These are phyloP conservation scores for Agriopis marginaria DNA, from an alignment of 2,888 invertebrate genomes.

Conservation along the genomic window DNA sequence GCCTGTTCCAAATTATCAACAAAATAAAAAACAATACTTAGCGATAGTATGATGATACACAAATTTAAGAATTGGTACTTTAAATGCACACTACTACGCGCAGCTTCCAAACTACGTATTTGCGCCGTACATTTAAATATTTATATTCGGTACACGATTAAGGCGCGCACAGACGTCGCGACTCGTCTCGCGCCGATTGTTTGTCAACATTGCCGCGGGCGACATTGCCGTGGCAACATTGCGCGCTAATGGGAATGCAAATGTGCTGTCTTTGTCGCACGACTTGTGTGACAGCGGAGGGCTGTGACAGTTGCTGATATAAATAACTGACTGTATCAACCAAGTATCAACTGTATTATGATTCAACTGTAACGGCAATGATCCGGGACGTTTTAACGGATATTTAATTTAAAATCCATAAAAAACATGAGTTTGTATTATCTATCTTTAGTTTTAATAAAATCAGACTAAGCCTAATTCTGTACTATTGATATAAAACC, in stretches of 20 bases:
- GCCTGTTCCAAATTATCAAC: no score
- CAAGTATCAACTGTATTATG: no score
- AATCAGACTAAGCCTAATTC: no score
- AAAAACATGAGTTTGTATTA: background rate
- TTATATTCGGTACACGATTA: conserved; percentile 23
- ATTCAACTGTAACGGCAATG: background rate
- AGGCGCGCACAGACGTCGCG: conserved; percentile 27
- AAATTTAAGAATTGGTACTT: no score
- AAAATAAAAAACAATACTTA: no score
- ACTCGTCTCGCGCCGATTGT: conserved; percentile 21
- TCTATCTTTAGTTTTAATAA: background rate
- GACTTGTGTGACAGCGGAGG: background rate
- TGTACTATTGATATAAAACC: no score
- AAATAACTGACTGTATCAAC: background rate
- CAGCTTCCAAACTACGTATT: background rate
- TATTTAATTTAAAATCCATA: no score
- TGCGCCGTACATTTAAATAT: conserved; percentile 6
- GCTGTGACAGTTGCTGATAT: conserved; percentile 3
- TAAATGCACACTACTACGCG: conserved; percentile 3
- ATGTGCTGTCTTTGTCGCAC: conserved; percentile 48
- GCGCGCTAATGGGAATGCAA: conserved; percentile 60
- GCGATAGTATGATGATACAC: no score
- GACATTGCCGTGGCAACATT: conserved; percentile 39
- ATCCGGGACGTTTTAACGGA: no score
- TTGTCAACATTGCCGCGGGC: conserved; percentile 22